A percentile compares a stretch with the other conserved stretches of the same genome.
These are phyloP conservation scores for Nasonia vitripennis DNA, from an alignment of 1,140 invertebrate species.

Conservation along the genomic window DNA sequence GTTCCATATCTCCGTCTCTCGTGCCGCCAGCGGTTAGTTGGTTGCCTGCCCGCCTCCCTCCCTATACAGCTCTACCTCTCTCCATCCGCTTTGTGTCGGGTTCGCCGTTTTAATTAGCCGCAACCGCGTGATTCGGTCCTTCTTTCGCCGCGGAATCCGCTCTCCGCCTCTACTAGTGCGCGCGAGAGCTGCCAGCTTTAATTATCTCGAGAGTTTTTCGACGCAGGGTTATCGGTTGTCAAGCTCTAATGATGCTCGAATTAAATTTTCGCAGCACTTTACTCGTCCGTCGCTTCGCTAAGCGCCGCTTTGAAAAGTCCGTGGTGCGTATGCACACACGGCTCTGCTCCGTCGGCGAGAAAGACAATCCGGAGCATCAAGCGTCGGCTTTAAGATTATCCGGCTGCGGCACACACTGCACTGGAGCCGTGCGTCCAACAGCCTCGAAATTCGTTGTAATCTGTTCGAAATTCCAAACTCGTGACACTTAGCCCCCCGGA, in stretches of 20 bases:
- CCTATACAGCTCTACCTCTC: background rate
- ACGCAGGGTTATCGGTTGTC: background rate
- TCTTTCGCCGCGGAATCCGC: background rate
- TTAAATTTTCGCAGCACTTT: background rate
- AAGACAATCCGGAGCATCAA: background rate
- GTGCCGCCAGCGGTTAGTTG: no score
- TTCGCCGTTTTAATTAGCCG: conserved; percentile 33
- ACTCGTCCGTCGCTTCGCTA: no score
- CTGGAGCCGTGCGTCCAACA: background rate
- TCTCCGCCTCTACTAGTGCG: background rate
- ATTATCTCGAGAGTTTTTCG: background rate
- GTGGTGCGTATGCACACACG: no score
- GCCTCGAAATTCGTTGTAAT: conserved; percentile 51
- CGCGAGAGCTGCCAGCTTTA: background rate
- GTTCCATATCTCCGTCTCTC: background rate
- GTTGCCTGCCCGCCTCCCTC: no score
- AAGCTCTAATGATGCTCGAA: background rate
- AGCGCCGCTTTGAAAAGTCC: no score
- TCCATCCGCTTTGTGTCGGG: background rate
- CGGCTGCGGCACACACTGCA: no score
- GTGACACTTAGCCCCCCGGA: conserved; percentile 34
- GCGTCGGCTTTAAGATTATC: conserved; percentile 16
- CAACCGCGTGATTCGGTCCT: background rate
- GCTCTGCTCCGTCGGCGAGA: no score
- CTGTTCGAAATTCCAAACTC: conserved; percentile 52